Base-by-base conservation (phyloP, 1,140 invertebrate species). In the Varroa destructor region DNA sequence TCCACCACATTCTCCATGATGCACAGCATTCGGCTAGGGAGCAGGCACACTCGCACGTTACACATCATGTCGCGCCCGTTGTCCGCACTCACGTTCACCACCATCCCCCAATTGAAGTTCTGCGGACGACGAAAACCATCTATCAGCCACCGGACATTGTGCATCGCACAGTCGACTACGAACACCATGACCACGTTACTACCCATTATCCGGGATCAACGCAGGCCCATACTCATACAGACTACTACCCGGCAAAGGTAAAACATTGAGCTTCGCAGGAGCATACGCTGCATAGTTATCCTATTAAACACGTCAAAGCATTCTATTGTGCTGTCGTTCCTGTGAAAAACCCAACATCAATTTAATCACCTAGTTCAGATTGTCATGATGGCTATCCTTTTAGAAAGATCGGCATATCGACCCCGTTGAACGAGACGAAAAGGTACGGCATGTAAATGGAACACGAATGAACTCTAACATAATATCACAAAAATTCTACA, bases 161-260 rank as follows among this genome's bases (percentile, higher is more conserved):
- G 12, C 61, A 67, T 40, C 61, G 46, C 12, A 67, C 61, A 40
- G 14, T 67, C 40, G 61, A 67, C 36, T 67, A 67, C 61, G 61
- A 67, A 40, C 61, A 67, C 40, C 61, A 67, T 46, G 61, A 67
- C 61, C 61, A 67, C 37, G 61, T 67, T 37, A 67, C 61, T 1
- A 67, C 61, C 10, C 61, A 67, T 46, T 67, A 67, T 67, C 61
- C 61, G 2, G 61, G 61, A 4, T 40, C 14, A 5, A 12, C 61
- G 3, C 40, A 67, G 12, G 4, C 36, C 2, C 12, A 12, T 3
- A 58, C 3, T 58, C 57, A 58, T 42, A 67, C 61, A 12, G 61
- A 67, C 36, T 67, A 67, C 37, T 67, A 25, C 37, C 14, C n/a
- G 10, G 10, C 1, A 14, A 67, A 67, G 61, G 61, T 67, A 25